Conservation (phyloP, 2,888 invertebrate genomes). For the Callyntrura guangdongensis region DNA sequence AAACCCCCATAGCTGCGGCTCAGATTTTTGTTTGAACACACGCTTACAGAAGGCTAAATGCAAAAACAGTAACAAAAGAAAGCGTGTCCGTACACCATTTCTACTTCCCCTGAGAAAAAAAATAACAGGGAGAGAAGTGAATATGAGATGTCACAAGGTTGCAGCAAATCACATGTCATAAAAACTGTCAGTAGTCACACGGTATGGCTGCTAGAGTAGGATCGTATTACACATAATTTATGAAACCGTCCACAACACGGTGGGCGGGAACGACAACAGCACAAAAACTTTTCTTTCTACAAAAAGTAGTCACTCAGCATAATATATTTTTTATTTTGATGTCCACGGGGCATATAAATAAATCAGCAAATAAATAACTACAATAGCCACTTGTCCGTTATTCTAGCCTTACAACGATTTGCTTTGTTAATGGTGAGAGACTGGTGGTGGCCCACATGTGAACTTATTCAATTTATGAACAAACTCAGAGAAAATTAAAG, state of each 20-base stretch:
- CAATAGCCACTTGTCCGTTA: too few relatives aligned
- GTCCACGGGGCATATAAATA: background rate
- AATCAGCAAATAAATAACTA: background rate
- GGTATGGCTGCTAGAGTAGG: constrained; percentile 40
- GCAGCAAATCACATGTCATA: constrained; percentile 71
- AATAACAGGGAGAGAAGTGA: background rate
- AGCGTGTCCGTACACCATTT: background rate
- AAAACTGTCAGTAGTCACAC: constrained; percentile 50
- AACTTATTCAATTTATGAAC: too few relatives aligned
- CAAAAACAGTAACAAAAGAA: background rate
- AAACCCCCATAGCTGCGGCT: constrained; percentile 11
- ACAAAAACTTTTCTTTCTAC: background rate
- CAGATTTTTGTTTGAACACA: background rate
- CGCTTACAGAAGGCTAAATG: background rate
- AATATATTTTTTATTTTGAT: background rate
- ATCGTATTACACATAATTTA: constrained; percentile 67
- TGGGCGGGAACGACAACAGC: background rate
- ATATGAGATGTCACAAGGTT: constrained; percentile 55
- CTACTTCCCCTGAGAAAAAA: background rate
- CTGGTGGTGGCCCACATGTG: background rate
- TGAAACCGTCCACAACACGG: background rate
- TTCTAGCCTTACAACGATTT: background rate
- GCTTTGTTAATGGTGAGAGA: background rate
- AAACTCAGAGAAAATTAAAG: too few relatives aligned
- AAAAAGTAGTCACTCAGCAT: background rate